Evolutionary conservation across 2,888 invertebrate species (phyloP).

Genomic region (Choristoneura rosaceana): DNA sequence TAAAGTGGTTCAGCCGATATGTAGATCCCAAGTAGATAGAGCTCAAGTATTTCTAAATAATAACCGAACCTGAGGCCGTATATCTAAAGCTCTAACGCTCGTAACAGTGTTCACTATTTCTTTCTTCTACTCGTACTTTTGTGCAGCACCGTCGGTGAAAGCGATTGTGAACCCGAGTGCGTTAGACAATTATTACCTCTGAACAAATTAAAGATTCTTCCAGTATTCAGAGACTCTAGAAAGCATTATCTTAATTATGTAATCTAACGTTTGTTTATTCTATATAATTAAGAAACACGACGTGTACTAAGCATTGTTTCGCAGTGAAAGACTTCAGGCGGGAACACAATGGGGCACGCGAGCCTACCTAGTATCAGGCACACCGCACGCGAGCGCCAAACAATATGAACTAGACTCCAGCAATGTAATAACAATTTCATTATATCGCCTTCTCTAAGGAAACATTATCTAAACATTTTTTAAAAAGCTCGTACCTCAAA

Average conservation of each 20-base stretch:
- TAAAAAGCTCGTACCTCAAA: too few species aligned
- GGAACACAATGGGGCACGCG: conserved; percentile 25
- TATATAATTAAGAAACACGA: conserved; percentile 11
- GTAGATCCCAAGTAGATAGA: too few species aligned
- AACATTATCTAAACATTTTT: too few species aligned
- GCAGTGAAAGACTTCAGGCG: conserved; percentile 6
- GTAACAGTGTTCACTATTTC: too few species aligned
- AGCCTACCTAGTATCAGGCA: conserved; percentile 10
- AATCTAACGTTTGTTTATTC: conserved; percentile 14
- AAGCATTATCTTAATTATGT: conserved; percentile 1
- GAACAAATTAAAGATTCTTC: neutral
- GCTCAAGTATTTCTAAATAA: too few species aligned
- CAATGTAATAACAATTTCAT: neutral
- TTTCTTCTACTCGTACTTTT: too few species aligned
- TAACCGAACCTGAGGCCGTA: too few species aligned
- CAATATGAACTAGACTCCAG: neutral
- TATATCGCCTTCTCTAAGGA: neutral
- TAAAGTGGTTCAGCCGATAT: too few species aligned
- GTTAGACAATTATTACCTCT: neutral
- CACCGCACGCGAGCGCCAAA: conserved; percentile 10
- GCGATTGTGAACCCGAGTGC: too few species aligned
- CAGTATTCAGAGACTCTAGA: neutral
- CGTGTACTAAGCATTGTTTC: conserved; percentile 7
- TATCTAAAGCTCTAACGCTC: too few species aligned
- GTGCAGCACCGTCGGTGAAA: too few species aligned